Evolutionary conservation across 2,797 vertebrate genomes (phyloP).

Genomic region (Setipinna tenuifilis): DNA sequence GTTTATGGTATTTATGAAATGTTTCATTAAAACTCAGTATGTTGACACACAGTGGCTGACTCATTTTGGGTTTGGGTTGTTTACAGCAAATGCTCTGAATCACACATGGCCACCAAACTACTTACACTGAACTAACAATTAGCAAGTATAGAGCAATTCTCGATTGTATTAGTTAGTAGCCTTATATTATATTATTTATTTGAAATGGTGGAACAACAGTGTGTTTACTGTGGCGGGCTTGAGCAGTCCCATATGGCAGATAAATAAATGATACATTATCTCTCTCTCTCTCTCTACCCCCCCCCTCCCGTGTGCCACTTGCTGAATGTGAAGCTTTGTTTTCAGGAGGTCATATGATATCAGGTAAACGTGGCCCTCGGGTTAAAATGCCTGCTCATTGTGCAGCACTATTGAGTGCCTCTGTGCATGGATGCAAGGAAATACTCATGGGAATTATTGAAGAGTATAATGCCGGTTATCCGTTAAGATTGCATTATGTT

Average conservation of each 20-base stretch:
- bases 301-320: neutral
- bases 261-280: conserved; percentile 26
- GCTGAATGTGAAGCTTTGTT: conserved; percentile 20
- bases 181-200: neutral
- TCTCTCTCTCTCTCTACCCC: neutral
- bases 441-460: conserved; percentile 24
- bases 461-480: neutral
- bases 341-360: conserved; percentile 24
- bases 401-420: conserved; percentile 10
- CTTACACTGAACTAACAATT: neutral
- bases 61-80: conserved; percentile 22
- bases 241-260: conserved; percentile 20
- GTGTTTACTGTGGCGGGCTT: neutral
- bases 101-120: neutral
- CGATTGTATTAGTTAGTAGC: neutral
- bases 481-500: neutral
- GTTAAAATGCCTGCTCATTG: conserved; percentile 24
- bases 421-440: conserved; percentile 9
- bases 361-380: conserved; percentile 21
- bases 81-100: neutral
- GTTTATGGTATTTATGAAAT: conserved; percentile 71
- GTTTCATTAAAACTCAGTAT: conserved; percentile 74
- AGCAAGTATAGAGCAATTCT: neutral
- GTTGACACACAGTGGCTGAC: conserved; percentile 54
- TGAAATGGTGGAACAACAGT: neutral